Percentiles rank a stretch among this genome's conserved stretches.
Evolutionary conservation across 2,797 vertebrate genomes (phyloP).

Genomic region (Uromys caudimaculatus): DNA sequence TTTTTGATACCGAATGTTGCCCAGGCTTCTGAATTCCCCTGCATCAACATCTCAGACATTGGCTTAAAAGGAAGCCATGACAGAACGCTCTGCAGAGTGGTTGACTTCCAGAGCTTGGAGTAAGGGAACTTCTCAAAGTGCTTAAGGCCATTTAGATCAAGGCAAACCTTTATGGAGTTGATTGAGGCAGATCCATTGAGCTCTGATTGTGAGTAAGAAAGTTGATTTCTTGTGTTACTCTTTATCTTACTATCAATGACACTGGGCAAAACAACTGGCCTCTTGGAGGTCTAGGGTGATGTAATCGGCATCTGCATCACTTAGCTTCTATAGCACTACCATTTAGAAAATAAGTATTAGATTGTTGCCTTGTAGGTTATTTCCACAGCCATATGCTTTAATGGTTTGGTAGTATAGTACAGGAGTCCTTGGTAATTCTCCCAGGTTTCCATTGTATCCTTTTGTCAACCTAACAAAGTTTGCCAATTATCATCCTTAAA

Average conservation of each 20-base stretch:
- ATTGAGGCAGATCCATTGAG: not conserved
- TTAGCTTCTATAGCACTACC: not conserved
- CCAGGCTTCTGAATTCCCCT: not conserved
- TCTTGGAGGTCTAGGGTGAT: not conserved
- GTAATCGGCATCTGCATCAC: not conserved
- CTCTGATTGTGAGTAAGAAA: not conserved
- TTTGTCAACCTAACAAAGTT: constrained; percentile 9
- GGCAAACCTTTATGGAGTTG: not conserved
- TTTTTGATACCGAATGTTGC: not conserved
- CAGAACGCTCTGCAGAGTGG: not conserved
- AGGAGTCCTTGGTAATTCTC: not conserved
- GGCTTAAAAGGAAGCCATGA: not conserved
- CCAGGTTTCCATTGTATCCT: not conserved
- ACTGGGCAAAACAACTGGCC: not conserved
- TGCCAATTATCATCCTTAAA: not conserved
- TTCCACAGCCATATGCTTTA: not conserved
- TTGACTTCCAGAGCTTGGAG: not conserved
- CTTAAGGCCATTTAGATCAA: not conserved
- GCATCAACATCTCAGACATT: not conserved
- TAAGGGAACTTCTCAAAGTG: not conserved
- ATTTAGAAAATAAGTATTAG: not conserved
- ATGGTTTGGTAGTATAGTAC: not conserved
- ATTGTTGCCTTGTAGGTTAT: not conserved
- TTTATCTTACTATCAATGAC: not conserved
- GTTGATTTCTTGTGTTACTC: not conserved